Evolutionary conservation across 2,888 invertebrate species (phyloP).

Genomic region (Rhopalosiphum nymphaeae): DNA sequence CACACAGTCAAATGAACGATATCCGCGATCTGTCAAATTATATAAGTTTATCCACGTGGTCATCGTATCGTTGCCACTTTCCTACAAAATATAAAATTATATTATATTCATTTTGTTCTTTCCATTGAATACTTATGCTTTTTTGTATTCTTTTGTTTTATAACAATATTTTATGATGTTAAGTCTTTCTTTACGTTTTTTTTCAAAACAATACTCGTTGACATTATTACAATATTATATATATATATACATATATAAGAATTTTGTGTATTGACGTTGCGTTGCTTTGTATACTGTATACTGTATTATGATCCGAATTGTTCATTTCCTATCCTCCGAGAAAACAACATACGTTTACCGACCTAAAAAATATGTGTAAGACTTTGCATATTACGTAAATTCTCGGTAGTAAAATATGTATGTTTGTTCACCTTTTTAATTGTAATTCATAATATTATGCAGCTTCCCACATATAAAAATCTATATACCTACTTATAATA

Average conservation of each 20-base stretch:
- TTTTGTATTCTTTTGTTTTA: neutral
- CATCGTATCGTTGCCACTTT: neutral
- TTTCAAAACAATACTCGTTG: neutral
- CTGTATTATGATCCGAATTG: neutral
- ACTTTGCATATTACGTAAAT: neutral
- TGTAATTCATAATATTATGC: neutral
- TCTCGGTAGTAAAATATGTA: neutral
- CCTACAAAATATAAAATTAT: neutral
- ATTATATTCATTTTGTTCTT: neutral
- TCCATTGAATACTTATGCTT: neutral
- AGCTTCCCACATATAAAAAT: too few relatives aligned
- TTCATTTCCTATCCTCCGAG: neutral
- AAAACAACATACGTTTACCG: neutral
- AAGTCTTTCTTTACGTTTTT: neutral
- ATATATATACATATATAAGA: neutral
- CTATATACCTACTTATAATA: neutral
- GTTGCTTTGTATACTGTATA: neutral
- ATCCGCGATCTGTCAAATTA: neutral
- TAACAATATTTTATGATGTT: neutral
- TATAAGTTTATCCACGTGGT: neutral
- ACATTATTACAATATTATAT: neutral
- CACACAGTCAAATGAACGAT: conserved; percentile 40
- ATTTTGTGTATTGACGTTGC: neutral
- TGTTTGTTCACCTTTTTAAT: neutral
- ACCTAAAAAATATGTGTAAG: neutral